These are phyloP conservation scores for Drosophila repleta DNA, from an alignment of 1,140 invertebrate genomes.

Conservation along the genomic window DNA sequence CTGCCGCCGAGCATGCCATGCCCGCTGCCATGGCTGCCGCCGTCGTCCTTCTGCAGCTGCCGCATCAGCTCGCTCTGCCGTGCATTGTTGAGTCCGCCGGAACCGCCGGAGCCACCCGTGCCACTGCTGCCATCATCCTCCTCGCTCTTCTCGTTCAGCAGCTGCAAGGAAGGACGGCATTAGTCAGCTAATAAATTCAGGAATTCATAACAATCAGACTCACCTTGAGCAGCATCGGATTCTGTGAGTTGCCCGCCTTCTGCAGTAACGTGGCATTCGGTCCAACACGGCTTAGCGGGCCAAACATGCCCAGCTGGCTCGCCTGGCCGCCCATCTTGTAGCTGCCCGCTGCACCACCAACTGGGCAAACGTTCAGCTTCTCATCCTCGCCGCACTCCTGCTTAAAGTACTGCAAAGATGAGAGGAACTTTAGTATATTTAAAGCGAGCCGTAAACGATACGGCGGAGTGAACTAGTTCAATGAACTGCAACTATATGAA, in stretches of 20 bases:
- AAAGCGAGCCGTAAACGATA: too few relatives aligned
- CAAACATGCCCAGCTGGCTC: conserved; percentile 54
- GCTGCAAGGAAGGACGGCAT: conserved; percentile 85
- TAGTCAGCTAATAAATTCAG: not conserved
- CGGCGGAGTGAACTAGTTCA: not conserved
- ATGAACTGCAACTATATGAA: not conserved
- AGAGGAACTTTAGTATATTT: too few relatives aligned
- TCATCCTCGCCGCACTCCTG: conserved; percentile 91
- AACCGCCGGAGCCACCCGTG: conserved; percentile 13
- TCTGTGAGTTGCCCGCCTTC: conserved; percentile 75
- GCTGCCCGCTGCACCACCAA: conserved; percentile 51
- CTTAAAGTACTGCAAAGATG: conserved; percentile 76
- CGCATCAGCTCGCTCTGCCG: conserved; percentile 91
- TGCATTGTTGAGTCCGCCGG: conserved; percentile 77
- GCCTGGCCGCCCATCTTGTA: conserved; percentile 63
- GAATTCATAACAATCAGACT: conserved; percentile 32
- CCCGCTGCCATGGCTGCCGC: conserved; percentile 84
- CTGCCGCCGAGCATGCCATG: conserved; percentile 87
- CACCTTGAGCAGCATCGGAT: conserved; percentile 91
- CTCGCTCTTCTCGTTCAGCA: conserved; percentile 93
- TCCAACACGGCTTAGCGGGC: conserved; percentile 41
- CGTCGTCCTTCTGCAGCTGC: conserved; percentile 89
- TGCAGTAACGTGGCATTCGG: conserved; percentile 48
- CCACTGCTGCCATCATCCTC: conserved; percentile 87
- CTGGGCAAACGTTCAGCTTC: conserved; percentile 81